These are phyloP conservation scores for Drosophila austrosaltans DNA, from an alignment of 2,888 invertebrate genomes.

Conservation along the genomic window DNA sequence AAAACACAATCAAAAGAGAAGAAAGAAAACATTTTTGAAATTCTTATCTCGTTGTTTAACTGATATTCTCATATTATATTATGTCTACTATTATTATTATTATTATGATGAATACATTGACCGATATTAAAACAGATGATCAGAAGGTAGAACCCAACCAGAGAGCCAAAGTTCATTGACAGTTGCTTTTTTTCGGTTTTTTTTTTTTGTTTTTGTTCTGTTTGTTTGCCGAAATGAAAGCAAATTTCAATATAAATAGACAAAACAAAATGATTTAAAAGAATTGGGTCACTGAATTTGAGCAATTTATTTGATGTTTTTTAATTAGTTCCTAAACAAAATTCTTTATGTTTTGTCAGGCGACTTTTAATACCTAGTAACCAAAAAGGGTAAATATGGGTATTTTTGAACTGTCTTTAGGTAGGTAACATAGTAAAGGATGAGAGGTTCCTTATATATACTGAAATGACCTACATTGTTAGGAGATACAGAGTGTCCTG, in stretches of 20 bases:
- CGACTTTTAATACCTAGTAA: conserved; percentile 12
- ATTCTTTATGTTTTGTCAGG: conserved; percentile 28
- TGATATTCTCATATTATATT: conserved; percentile 31
- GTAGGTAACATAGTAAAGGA: background rate
- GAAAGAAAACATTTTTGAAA: conserved; percentile 65
- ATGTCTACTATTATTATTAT: conserved; percentile 23
- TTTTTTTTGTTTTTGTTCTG: no score
- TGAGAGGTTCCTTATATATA: background rate
- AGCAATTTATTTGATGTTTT: conserved; percentile 74
- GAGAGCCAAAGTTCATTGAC: conserved; percentile 63
- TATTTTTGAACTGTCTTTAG: background rate
- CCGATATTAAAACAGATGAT: conserved; percentile 72
- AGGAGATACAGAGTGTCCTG: no score
- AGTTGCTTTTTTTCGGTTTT: conserved; percentile 41
- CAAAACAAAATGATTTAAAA: conserved; percentile 51
- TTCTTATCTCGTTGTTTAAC: conserved; percentile 74
- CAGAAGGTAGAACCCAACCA: conserved; percentile 59
- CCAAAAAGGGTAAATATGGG: background rate
- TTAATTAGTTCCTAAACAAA: conserved; percentile 59
- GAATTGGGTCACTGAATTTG: conserved; percentile 73
- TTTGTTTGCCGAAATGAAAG: conserved; percentile 41
- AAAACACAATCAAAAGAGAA: conserved; percentile 69
- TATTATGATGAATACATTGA: conserved; percentile 72
- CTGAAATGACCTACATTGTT: no score
- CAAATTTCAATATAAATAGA: conserved; percentile 64